These are phyloP conservation scores for Craseonycteris thonglongyai DNA, from an alignment of 2,113 vertebrate species.

Conservation along the genomic window DNA sequence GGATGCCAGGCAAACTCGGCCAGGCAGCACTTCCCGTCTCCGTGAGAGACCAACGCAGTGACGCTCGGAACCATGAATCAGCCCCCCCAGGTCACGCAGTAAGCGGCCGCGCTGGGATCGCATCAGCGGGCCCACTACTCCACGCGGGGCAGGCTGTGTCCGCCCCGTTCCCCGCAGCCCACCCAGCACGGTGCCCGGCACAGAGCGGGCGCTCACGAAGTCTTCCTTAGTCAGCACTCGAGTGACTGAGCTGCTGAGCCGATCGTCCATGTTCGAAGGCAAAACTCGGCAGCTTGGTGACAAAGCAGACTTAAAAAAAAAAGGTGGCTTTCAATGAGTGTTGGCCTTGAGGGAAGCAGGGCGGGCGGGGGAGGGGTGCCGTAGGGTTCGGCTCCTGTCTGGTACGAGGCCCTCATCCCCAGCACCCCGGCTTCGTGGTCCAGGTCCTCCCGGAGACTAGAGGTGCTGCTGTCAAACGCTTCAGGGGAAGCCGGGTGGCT, in stretches of 20 bases:
- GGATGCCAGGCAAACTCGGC: background rate
- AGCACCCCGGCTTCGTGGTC: rapidly evolving
- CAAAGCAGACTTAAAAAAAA: background rate
- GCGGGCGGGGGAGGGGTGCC: too few species aligned
- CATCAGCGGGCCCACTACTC: background rate
- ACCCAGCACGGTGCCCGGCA: background rate
- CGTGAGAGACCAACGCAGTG: background rate
- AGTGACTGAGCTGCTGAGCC: background rate
- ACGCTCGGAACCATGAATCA: background rate
- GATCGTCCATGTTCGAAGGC: background rate
- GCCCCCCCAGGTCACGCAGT: too few species aligned
- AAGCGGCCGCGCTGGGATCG: background rate
- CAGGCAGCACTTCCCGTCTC: background rate
- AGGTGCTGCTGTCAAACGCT: background rate
- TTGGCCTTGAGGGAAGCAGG: background rate
- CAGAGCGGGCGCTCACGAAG: background rate
- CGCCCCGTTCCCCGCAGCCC: background rate
- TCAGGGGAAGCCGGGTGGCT: too few species aligned
- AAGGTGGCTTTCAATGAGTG: background rate
- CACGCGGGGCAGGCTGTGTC: rapidly evolving
- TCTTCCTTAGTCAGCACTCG: background rate
- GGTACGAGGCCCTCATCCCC: too few species aligned
- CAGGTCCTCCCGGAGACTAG: background rate
- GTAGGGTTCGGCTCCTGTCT: background rate
- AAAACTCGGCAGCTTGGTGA: background rate